Base-by-base conservation (phyloP, 2,888 invertebrate genomes). In the Octodonta nipae region DNA sequence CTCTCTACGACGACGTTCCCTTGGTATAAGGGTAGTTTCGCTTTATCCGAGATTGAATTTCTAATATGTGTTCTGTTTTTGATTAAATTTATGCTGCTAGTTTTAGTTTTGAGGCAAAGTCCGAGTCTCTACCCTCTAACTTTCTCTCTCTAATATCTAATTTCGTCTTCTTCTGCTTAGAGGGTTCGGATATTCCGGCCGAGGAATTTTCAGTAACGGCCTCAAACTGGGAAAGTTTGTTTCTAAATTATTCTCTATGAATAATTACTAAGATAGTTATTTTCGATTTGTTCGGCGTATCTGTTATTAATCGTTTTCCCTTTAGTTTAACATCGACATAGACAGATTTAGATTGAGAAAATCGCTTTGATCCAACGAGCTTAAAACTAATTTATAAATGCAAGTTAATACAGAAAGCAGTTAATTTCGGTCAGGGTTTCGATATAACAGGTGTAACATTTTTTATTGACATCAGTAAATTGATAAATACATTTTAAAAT, bases 11-110 rank as follows among this genome's bases (percentile, higher is more conserved):
- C n/a, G n/a, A n/a, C n/a, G n/a, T n/a, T 48, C 55, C 55, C 55
- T 58, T 56, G 57, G 59, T 57, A 57, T 59, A 56, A 56, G 57
- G 58, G 57, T 51, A 55, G 54, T 58, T 58, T 56, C 52, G 47
- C 52, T 49, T 56, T n/a, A n/a, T 51, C 58, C 52, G 58, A 61
- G 61, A 61, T 61, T 61, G 61, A 61, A 61, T 61, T 61, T 60
- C 61, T 61, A 60, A 61, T 61, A 56, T 57, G 51, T 51, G 56
- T 58, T 58, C 59, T 60, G 61, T 61, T 61, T 61, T 61, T 61
- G 61, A 61, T 61, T 61, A 60, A 61, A 61, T 60, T 60, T 60
- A 54, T 55, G 53, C 52, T n/a, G 45, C 46, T 51, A 51, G 52
- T 54, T 53, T 50, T 49, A 52, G 52, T 50, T 50, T 50, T 44